Base-by-base conservation (phyloP, 1,140 invertebrate genomes). In the Olivierus martensii region DNA sequence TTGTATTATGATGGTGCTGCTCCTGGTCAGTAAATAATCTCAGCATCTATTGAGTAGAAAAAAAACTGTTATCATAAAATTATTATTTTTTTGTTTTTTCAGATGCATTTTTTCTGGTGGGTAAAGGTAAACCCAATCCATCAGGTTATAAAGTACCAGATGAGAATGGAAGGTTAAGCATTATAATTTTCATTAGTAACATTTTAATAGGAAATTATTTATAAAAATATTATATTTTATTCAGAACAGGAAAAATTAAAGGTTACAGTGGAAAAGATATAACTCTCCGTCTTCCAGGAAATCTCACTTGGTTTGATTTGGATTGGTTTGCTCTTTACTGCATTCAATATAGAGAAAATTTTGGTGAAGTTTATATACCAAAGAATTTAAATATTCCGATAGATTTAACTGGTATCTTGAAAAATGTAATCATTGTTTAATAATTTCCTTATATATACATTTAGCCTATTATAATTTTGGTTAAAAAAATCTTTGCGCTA, bases 121-220 rank as follows among this genome's bases (percentile, higher is more conserved):
- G 89, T 6, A 79, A 82, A 51, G 88, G 88, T 1, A 80, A 86
- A n/a, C 87, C 88, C 0, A 82, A 82, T 3, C 75, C 78, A 10
- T 81, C 83, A 58, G 88, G 87, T 1, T 73, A 67, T 37, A 84
- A 84, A 73, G 79, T 92, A 53, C 87, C 88, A 3, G 87, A 93
- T 69, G 89, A 94, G 72, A 79, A 82, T 59, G 88, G 88, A 77
- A 92, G 90, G 87, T 91, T 51, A 39, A 39, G n/a, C n/a, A n/a
- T n/a, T n/a, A n/a, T n/a, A n/a, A n/a, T n/a, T n/a, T n/a, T n/a
- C n/a, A n/a, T n/a, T n/a, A n/a, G n/a, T n/a, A n/a, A n/a, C n/a
- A n/a, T n/a, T n/a, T n/a, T n/a, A n/a, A n/a, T n/a, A n/a, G n/a
- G n/a, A n/a, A n/a, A n/a, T n/a, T n/a, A 28, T 28, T 28, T 28